Conservation (phyloP, 2,797 vertebrate genomes). For the Jordanella pulchra region DNA sequence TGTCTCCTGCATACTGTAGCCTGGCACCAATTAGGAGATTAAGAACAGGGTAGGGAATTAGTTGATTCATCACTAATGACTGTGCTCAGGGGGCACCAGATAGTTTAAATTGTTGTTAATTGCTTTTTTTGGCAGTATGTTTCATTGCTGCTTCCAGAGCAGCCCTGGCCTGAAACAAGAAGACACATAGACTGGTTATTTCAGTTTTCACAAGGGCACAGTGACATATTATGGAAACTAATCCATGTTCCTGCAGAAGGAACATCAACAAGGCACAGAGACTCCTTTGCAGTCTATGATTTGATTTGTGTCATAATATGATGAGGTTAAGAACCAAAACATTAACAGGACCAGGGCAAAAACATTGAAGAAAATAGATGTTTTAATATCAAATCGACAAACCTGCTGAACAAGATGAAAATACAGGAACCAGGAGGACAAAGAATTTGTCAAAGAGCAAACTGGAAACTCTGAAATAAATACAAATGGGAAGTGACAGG, state of each 20-base stretch:
- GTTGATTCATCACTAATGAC: slow-evolving; percentile 55
- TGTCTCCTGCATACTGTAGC: slow-evolving; percentile 42
- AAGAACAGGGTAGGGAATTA: slow-evolving; percentile 43
- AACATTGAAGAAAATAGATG: no score
- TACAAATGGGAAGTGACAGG: no score
- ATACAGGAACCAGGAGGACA: no score
- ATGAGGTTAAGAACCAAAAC: no score
- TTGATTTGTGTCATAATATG: no score
- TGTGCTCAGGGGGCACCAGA: slow-evolving; percentile 29
- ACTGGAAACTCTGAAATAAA: no score
- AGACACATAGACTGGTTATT: background rate
- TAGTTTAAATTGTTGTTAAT: slow-evolving; percentile 49
- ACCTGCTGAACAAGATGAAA: no score
- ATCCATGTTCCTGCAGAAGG: background rate
- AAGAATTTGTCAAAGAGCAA: no score
- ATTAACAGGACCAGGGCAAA: no score
- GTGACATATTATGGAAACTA: background rate
- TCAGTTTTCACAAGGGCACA: slow-evolving; percentile 3
- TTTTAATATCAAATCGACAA: no score
- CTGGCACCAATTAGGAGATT: slow-evolving; percentile 49
- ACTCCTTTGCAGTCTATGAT: no score
- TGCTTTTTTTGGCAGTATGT: slow-evolving; percentile 37
- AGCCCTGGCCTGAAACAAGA: background rate
- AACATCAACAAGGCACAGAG: no score
- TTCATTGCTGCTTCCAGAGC: slow-evolving; percentile 20